Evolutionary conservation across 2,797 vertebrate genomes (phyloP), one percentile per base, ranked within the genome.

Genomic region (Lutjanus campechanus): DNA sequence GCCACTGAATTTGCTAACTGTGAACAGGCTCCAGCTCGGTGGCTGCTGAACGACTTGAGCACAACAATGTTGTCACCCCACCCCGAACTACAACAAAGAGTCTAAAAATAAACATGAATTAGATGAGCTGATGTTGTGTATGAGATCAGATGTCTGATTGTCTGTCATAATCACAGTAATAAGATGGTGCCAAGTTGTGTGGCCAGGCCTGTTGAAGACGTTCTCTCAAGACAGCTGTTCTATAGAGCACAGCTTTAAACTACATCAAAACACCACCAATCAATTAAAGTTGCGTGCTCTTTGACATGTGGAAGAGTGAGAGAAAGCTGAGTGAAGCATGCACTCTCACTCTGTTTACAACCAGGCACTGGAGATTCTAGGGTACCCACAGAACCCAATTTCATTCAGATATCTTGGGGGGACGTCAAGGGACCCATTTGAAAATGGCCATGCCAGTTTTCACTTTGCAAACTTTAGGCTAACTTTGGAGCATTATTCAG

Each of bases 131-230:
- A 50, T 49, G 8, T 11, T 50, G 47, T 20, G 11, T 44, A 15
- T 51, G 41, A 66, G 20, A 49, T 49, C 41, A n/a, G 50, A 49
- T 29, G 49, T 67, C 56, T 66, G 67, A 62, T 25, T 71, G 50
- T 17, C 47, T 46, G 13, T 62, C 46, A 71, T 50, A 75, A 76
- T 82, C 40, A 73, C 47, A 70, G 51, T 50, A 44, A 63, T 63
- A 20, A 71, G 25, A n/a, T 40, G 11, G 69, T 72, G 64, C 73
- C 49, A 69, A 54, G 29, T 63, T 4, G 0, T n/a, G 15, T 29
- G 40, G 59, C 41, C 67, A 43, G 47, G 19, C n/a, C 2, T 76
- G 58, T 54, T 78, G 41, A 63, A 64, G 46, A 63, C 20, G 11
- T 58, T 73, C 66, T 43, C 55, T 60, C 11, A 22, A 40, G 8